Conservation (phyloP, 2,113 vertebrate species). For the Odontophorus gujanensis region DNA sequence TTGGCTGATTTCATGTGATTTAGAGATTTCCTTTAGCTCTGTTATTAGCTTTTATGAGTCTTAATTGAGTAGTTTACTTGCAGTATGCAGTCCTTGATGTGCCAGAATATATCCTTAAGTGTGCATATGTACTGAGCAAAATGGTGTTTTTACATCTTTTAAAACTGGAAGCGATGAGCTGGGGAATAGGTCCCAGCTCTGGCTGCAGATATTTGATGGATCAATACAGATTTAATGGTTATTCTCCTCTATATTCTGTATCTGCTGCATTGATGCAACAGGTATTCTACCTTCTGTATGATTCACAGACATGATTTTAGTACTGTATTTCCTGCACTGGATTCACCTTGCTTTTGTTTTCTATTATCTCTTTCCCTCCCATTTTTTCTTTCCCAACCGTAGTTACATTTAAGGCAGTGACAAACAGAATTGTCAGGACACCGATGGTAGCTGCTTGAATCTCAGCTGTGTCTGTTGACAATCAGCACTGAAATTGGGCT, state of each 20-base stretch:
- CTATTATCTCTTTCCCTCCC: neutral
- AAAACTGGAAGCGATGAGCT: constrained; percentile 32
- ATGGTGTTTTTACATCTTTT: neutral
- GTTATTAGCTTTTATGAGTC: neutral
- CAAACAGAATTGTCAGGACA: rapidly evolving
- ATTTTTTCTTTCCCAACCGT: neutral
- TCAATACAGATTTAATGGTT: neutral
- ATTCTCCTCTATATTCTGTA: neutral
- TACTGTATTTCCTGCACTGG: neutral
- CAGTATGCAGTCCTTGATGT: neutral
- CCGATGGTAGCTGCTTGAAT: neutral
- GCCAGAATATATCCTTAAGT: neutral
- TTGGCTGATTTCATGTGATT: neutral
- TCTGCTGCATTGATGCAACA: neutral
- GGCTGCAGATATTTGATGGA: neutral
- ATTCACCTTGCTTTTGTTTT: neutral
- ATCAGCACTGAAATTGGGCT: no score
- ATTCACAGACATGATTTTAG: neutral
- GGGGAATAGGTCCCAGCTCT: neutral
- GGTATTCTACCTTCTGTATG: no score
- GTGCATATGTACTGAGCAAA: neutral
- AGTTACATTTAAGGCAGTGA: rapidly evolving
- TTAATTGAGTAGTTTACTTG: neutral
- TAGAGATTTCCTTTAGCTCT: neutral
- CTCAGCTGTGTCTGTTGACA: rapidly evolving